phyloP scores from a whole-genome alignment of 2,888 invertebrate species.

The Ferdinandea cuprea region DNA sequence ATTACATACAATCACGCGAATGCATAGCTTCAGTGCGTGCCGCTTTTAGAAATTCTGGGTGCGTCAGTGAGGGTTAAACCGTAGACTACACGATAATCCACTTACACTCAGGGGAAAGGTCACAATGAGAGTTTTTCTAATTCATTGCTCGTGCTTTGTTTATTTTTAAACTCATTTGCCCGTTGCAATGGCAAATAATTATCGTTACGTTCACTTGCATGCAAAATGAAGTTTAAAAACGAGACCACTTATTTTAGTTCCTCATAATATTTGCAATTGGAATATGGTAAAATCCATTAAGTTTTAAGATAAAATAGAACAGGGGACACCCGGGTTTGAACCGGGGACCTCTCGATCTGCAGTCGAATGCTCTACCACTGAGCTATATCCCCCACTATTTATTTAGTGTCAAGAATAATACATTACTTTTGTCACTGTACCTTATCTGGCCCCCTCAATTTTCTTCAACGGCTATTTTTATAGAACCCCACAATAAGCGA shows the following conservation, averaged over 20 bases:
- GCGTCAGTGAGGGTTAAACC: conserved; percentile 2
- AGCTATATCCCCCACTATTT: conserved; percentile 76
- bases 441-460: neutral
- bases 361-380: conserved; percentile 78
- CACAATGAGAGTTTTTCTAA: conserved; percentile 4
- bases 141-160: neutral
- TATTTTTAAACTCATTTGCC: neutral
- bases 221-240: too few relatives aligned
- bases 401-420: neutral
- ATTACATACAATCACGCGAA: conserved; percentile 54
- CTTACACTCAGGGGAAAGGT: conserved; percentile 30
- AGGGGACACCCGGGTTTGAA: conserved; percentile 78
- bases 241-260: too few relatives aligned
- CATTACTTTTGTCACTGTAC: neutral
- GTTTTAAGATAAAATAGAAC: conserved; percentile 16
- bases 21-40: neutral
- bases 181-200: too few relatives aligned
- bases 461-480: neutral
- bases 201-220: too few relatives aligned
- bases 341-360: conserved; percentile 78
- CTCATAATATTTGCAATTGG: too few relatives aligned
- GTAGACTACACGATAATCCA: conserved; percentile 17
- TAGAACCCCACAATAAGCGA: neutral
- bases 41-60: conserved; percentile 29
- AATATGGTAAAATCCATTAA: neutral